A percentile compares a stretch with the other conserved stretches of the same genome.
These are phyloP conservation scores for Eulemur coronatus DNA, from an alignment of 2,797 vertebrate species.

Conservation along the genomic window DNA sequence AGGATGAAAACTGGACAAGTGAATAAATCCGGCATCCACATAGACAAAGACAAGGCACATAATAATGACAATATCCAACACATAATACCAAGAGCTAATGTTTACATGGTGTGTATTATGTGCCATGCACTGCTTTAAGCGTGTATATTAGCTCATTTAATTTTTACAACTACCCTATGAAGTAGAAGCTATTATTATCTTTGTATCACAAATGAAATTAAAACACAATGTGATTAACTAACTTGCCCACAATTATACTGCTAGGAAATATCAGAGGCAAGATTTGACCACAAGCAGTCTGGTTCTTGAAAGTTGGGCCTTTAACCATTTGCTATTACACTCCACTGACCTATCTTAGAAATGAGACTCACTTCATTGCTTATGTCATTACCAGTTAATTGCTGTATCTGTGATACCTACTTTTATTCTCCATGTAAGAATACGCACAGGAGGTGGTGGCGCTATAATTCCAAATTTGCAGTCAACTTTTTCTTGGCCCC, in stretches of 20 bases:
- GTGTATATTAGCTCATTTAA: neutral
- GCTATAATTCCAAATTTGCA: neutral
- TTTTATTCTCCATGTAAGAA: neutral
- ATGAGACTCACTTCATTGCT: neutral
- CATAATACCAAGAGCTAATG: neutral
- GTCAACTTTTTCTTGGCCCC: neutral
- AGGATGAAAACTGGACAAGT: neutral
- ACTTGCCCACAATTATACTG: neutral
- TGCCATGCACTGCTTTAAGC: neutral
- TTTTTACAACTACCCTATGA: neutral
- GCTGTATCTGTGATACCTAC: too few relatives aligned
- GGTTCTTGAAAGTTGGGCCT: neutral
- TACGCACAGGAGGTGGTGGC: neutral
- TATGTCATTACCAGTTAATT: neutral
- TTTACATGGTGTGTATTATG: neutral
- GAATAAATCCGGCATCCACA: neutral
- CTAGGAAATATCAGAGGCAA: neutral
- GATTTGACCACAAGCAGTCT: neutral
- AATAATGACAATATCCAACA: neutral
- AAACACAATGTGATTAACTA: neutral
- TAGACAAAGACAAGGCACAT: neutral
- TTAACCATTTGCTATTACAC: neutral
- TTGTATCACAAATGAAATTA: constrained; percentile 38
- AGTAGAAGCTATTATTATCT: neutral
- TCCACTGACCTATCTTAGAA: neutral